Evolutionary conservation across 2,797 vertebrate genomes (phyloP), one percentile per base, ranked within the genome.

Genomic region (Cirrhinus molitorella): DNA sequence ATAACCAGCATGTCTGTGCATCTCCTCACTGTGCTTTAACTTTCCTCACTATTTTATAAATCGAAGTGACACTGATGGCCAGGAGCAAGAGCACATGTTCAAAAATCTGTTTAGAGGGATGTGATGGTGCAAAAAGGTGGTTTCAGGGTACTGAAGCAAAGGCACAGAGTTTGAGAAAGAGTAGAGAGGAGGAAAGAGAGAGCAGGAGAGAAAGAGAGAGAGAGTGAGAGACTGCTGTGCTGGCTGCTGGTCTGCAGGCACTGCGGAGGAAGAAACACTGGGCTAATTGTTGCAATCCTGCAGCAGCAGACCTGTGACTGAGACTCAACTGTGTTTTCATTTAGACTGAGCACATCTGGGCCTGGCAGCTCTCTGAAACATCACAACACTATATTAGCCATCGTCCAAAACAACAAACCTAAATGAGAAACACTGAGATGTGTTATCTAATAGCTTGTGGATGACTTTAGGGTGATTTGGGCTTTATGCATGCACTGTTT

Each of bases 381-480:
- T 71, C 79, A 63, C n/a, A 16, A 28, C 10, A 40, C 17, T 43
- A 66, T 21, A 66, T 37, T 23, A 67, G 21, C 31, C 14, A 49
- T 68, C 57, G 45, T 47, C 75, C 43, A 43, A 65, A 25, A 49
- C 31, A 74, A 51, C 19, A 47, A 70, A 89, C 79, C 87, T 67
- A 91, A 88, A 88, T 83, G 87, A 55, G 83, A 85, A 83, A 68
- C 25, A 85, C 79, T 88, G 88, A 89, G 92, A 91, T 91, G 89
- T 92, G 94, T 92, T 93, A 88, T 91, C 89, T 88, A 88, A 84
- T 78, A 85, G 91, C 88, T 91, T 92, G 89, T 85, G 89, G 89
- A 90, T 89, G 87, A 78, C 57, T 91, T 91, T 85, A 43, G 81
- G 72, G 16, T 89, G 88, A 92, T 89, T 71, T 49, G 40, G 45